A percentile compares a stretch with the other conserved stretches of the same genome.
Evolutionary conservation across 2,797 vertebrate genomes (phyloP).

Genomic region (Hippopotamyrus pictus): DNA sequence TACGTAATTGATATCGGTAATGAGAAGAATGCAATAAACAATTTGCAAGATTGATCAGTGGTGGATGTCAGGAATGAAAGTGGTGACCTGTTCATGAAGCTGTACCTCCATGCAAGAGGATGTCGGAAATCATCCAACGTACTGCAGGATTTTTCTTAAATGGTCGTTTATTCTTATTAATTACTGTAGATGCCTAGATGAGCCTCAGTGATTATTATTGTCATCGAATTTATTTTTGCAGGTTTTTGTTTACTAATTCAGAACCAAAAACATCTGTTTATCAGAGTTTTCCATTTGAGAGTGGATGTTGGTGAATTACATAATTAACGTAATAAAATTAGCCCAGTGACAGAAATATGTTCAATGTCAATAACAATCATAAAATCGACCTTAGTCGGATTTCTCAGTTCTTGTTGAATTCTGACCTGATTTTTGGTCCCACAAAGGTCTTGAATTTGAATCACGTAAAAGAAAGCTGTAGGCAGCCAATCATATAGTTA

Average conservation of each 20-base stretch:
- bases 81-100: neutral
- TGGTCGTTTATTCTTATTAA: neutral
- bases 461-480: neutral
- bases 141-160: neutral
- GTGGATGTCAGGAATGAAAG: neutral
- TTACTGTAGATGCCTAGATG: neutral
- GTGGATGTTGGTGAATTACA: neutral
- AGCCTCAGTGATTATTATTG: neutral
- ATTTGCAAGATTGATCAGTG: neutral
- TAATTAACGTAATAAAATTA: neutral
- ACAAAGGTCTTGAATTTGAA: neutral
- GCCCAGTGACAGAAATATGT: neutral
- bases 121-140: neutral
- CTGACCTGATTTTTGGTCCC: neutral
- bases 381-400: conserved; percentile 21
- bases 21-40: neutral
- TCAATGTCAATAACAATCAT: neutral
- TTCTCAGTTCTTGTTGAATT: neutral
- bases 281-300: neutral
- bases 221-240: neutral
- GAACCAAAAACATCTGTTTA: neutral
- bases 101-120: neutral
- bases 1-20: neutral
- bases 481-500: neutral
- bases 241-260: neutral